Conservation (phyloP, 2,797 vertebrate genomes). For the Poecilia picta region DNA sequence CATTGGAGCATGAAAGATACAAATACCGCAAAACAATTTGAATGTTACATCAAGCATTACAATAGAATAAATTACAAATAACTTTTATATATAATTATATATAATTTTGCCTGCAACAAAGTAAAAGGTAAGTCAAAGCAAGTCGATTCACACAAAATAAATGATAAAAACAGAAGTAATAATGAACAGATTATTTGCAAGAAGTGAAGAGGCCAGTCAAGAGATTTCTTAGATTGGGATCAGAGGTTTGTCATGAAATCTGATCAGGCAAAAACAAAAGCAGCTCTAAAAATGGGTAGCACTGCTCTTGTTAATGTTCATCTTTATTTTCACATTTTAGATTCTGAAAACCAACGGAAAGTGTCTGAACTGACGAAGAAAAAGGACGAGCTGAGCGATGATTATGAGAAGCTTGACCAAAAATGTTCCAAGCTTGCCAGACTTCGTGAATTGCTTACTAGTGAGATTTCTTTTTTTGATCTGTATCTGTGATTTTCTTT, state of each 20-base stretch:
- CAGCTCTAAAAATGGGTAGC: not conserved
- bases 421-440: constrained; percentile 62
- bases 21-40: not conserved
- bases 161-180: too few species aligned
- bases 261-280: not conserved
- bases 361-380: constrained; percentile 84
- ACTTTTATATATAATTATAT: too few species aligned
- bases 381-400: constrained; percentile 77
- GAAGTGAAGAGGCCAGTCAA: not conserved
- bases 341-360: constrained; percentile 84
- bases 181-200: not conserved
- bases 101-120: too few species aligned
- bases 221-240: not conserved
- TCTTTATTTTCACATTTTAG: constrained; percentile 64
- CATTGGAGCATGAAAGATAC: not conserved
- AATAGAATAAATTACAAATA: too few species aligned
- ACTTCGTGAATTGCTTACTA: constrained; percentile 75
- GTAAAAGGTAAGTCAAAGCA: too few species aligned
- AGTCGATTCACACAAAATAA: too few species aligned
- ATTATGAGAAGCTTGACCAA: constrained; percentile 55
- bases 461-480: constrained; percentile 74
- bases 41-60: not conserved
- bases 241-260: not conserved
- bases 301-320: not conserved
- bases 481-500: not conserved